phyloP scores from a whole-genome alignment of 2,797 vertebrate species.

The Florisuga fusca region DNA sequence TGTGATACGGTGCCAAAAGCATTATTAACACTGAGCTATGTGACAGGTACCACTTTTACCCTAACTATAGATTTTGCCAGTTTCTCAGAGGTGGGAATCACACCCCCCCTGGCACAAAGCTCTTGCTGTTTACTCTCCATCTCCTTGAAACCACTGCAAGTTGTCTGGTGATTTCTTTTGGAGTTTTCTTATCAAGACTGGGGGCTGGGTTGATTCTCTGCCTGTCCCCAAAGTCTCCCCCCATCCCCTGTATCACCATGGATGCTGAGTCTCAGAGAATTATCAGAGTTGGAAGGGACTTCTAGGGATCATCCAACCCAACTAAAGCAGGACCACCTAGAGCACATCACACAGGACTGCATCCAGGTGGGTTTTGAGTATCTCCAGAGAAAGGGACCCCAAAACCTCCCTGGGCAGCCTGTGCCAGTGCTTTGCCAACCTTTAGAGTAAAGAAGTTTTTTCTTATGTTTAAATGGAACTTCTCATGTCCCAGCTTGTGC shows the following conservation, averaged over 20 bases:
- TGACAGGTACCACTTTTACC: constrained; percentile 42
- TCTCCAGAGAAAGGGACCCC: too few relatives aligned
- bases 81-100: background rate
- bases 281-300: too few relatives aligned
- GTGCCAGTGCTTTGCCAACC: too few relatives aligned
- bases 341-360: too few relatives aligned
- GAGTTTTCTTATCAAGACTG: background rate
- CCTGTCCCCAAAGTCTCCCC: too few relatives aligned
- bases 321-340: too few relatives aligned
- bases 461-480: too few relatives aligned
- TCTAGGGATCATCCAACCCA: too few relatives aligned
- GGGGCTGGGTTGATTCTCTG: background rate
- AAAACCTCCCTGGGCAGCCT: too few relatives aligned
- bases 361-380: too few relatives aligned
- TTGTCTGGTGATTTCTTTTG: background rate
- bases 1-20: background rate
- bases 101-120: background rate
- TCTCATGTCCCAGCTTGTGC: too few relatives aligned
- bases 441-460: too few relatives aligned
- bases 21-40: background rate
- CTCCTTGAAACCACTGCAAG: background rate
- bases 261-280: background rate
- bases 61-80: background rate
- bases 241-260: background rate
- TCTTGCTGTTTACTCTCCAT: background rate